Evolutionary conservation across 2,888 invertebrate genomes (phyloP).

Genomic region (Zygogramma bicolorata): DNA sequence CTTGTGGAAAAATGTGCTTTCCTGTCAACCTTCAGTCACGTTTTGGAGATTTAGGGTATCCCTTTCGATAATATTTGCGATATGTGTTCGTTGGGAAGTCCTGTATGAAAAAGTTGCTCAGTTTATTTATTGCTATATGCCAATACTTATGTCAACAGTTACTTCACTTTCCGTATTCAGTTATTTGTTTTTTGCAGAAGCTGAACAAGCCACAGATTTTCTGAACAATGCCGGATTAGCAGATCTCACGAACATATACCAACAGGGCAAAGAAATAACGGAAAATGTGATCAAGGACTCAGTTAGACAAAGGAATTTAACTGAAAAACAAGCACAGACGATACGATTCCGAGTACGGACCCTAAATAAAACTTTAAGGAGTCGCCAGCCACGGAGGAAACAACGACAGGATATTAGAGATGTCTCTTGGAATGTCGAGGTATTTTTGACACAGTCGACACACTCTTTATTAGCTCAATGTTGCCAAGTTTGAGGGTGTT

Average conservation of each 20-base stretch:
- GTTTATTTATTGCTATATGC: no score
- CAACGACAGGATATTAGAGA: slow-evolving; percentile 80
- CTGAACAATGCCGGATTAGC: slow-evolving; percentile 79
- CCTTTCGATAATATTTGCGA: no score
- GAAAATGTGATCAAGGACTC: slow-evolving; percentile 73
- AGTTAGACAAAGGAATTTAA: slow-evolving; percentile 72
- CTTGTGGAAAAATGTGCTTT: no score
- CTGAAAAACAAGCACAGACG: slow-evolving; percentile 82
- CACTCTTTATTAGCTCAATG: slow-evolving; percentile 15
- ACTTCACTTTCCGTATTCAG: not conserved
- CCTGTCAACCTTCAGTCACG: no score
- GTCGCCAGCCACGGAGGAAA: slow-evolving; percentile 73
- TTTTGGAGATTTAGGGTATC: no score
- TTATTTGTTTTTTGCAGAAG: slow-evolving; percentile 70
- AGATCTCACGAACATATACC: slow-evolving; percentile 78
- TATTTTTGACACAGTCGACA: slow-evolving; percentile 57
- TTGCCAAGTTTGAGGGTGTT: slow-evolving; percentile 22
- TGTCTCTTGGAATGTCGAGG: slow-evolving; percentile 86
- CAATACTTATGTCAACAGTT: no score
- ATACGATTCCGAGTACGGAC: slow-evolving; percentile 80
- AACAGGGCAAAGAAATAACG: slow-evolving; percentile 76
- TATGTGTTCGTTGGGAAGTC: no score
- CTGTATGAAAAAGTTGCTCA: no score
- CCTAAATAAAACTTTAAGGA: slow-evolving; percentile 81
- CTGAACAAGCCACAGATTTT: slow-evolving; percentile 83